These are phyloP conservation scores for Agrenia bidenticulata DNA, from an alignment of 2,888 invertebrate species.

Conservation along the genomic window DNA sequence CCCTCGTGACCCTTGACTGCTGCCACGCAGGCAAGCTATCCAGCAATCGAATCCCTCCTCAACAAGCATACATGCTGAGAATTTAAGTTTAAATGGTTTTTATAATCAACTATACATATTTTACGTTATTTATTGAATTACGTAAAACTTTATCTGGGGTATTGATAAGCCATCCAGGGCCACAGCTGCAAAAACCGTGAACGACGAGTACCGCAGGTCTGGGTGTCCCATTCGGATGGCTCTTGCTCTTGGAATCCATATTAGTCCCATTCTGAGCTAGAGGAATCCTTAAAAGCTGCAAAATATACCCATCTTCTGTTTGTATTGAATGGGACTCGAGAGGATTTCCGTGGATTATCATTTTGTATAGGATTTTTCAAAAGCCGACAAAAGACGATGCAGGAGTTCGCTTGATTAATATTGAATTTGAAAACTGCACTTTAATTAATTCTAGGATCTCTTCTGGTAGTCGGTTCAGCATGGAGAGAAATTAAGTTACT, in stretches of 20 bases:
- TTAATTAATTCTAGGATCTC: no score
- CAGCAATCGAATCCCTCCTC: neutral
- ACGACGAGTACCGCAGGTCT: neutral
- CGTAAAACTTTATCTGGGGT: slow-evolving; percentile 1
- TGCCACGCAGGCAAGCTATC: neutral
- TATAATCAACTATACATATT: neutral
- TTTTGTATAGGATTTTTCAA: no score
- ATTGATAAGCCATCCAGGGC: neutral
- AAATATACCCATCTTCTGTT: neutral
- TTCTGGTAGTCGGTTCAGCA: no score
- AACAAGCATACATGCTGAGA: neutral
- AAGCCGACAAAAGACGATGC: no score
- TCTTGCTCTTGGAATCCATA: neutral
- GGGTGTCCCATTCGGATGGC: neutral
- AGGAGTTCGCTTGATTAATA: no score
- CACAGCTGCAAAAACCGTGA: neutral
- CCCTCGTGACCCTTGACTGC: neutral
- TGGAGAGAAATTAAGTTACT: no score
- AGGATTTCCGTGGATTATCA: neutral
- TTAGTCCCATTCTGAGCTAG: neutral
- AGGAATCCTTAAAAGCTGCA: slow-evolving; percentile 57
- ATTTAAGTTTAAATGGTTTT: neutral
- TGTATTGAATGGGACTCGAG: neutral
- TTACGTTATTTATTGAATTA: neutral
- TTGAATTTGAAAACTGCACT: no score